Evolutionary conservation across 2,797 vertebrate species (phyloP), one percentile per base, ranked within the genome.

Genomic region (Clarias platycephalus): DNA sequence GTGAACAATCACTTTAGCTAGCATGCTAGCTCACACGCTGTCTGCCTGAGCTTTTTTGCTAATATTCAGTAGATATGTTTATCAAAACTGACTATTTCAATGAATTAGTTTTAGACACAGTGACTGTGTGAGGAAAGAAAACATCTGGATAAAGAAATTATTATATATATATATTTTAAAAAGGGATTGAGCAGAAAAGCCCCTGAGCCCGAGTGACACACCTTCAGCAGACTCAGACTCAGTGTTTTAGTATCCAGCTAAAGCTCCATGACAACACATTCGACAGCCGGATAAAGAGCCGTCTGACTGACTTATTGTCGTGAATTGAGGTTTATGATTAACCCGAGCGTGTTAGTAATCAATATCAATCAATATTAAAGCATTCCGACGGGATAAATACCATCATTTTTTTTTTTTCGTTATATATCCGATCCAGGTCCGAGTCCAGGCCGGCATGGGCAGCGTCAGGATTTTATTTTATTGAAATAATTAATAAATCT

Each of bases 301-400:
- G 72, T 22, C 31, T 12, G 49, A 53, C 49, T 22, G n/a, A 31
- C n/a, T 24, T 31, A 28, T 13, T 55, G 10, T 31, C 57, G 15
- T 18, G 1, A 71, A 53, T 9, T 53, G 49, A 26, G 13, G 15
- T n/a, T 67, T 9, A 31, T 31, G 20, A 58, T 31, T 18, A 67
- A 49, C 13, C 49, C 49, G 12, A 13, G 49, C 49, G 49, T 53
- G 49, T 53, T 53, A 53, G 49, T 53, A 13, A 53, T 53, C 49
- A 49, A 49, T 49, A 49, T 10, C 44, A 49, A 49, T 49, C 10
- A 18, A 28, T 57, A 80, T 84, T 28, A 75, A 86, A 83, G 84
- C 81, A 85, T 84, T 89, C n/a, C 79, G 72, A 76, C 83, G 13
- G 87, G 58, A 88, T 89, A 95, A 94, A 92, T 95, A 95, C 93